These are phyloP conservation scores for Erpetoichthys calabaricus DNA, from an alignment of 2,797 vertebrate species.

Conservation along the genomic window DNA sequence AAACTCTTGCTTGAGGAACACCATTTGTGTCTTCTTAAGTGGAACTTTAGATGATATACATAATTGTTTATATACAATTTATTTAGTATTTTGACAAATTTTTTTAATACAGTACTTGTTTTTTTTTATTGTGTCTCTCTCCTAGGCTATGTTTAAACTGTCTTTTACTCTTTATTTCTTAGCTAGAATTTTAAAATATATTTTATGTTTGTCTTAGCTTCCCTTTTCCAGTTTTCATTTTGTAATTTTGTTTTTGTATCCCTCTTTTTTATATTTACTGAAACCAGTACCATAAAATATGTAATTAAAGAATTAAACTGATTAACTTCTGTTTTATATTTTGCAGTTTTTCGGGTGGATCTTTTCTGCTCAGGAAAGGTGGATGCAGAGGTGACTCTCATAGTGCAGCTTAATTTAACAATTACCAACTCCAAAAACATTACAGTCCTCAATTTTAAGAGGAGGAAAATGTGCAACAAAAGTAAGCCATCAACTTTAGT, in stretches of 20 bases:
- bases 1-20: no score
- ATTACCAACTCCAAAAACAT: slow-evolving; percentile 77
- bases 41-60: no score
- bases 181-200: neutral
- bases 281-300: no score
- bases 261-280: neutral
- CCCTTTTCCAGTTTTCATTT: neutral
- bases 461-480: slow-evolving; percentile 98
- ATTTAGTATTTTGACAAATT: no score
- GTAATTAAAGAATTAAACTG: neutral
- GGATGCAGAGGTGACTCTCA: slow-evolving; percentile 77
- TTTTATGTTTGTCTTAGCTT: neutral
- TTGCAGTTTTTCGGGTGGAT: slow-evolving; percentile 81
- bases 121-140: no score
- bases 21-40: no score
- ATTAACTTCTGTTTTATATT: slow-evolving; percentile 9
- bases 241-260: neutral
- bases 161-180: no score
- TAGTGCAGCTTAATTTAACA: slow-evolving; percentile 92
- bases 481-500: slow-evolving; percentile 51
- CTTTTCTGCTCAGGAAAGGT: slow-evolving; percentile 84
- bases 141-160: no score
- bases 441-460: slow-evolving; percentile 96
- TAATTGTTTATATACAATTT: no score
- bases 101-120: no score